A percentile compares a stretch with the other conserved stretches of the same genome.
Evolutionary conservation across 2,113 vertebrate genomes (phyloP).

Genomic region (Alligator sinensis): DNA sequence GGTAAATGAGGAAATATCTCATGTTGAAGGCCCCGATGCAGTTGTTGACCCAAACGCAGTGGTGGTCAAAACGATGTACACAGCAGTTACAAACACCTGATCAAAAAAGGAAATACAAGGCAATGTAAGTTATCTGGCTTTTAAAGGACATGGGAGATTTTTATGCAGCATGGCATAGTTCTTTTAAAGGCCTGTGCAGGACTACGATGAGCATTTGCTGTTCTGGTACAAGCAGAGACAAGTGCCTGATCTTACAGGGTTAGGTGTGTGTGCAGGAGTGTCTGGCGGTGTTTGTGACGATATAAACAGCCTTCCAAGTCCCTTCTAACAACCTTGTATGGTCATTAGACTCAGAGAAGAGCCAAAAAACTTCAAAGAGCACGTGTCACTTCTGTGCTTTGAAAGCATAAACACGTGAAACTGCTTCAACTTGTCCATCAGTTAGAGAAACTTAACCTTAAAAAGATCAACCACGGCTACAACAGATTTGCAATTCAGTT

Average conservation of each 20-base stretch:
- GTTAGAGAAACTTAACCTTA: not conserved
- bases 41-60: slow-evolving; percentile 98
- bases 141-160: not conserved
- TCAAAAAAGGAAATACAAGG: not conserved
- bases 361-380: not conserved
- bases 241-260: not conserved
- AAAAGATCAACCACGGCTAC: not conserved
- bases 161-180: not conserved
- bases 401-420: not conserved
- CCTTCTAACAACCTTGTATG: not conserved
- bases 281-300: not conserved
- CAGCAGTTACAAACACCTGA: slow-evolving; percentile 89
- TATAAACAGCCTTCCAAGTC: not conserved
- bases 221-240: not conserved
- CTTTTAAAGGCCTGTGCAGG: not conserved
- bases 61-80: slow-evolving; percentile 95
- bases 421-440: not conserved
- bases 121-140: accelerated
- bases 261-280: not conserved
- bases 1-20: slow-evolving; percentile 89
- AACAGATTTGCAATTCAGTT: not conserved
- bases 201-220: not conserved
- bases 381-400: not conserved
- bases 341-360: not conserved
- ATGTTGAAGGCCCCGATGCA: slow-evolving; percentile 91